A percentile compares a stretch with the other conserved stretches of the same genome.
Conservation (phyloP, 2,888 invertebrate species). For the Epinotia brunnichana region DNA sequence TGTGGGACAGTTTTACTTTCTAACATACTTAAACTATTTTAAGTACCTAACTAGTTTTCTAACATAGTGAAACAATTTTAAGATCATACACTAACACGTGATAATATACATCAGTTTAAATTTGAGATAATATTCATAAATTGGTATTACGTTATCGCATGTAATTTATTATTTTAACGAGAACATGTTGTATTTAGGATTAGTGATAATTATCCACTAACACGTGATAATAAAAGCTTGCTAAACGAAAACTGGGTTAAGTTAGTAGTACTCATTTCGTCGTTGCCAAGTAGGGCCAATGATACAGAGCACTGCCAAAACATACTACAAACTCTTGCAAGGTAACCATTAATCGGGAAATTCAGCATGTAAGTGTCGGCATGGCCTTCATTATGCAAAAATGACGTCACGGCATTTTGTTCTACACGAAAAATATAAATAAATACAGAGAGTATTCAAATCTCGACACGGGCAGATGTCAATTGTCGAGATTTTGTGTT, state of each 20-base stretch:
- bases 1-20: neutral
- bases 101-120: slow-evolving; percentile 11
- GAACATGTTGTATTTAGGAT: slow-evolving; percentile 39
- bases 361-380: slow-evolving; percentile 34
- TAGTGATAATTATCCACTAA: slow-evolving; percentile 35
- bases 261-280: slow-evolving; percentile 44
- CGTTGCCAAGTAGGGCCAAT: slow-evolving; percentile 51
- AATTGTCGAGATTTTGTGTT: slow-evolving; percentile 41
- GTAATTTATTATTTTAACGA: slow-evolving; percentile 44
- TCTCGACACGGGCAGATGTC: slow-evolving; percentile 29
- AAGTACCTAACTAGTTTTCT: neutral
- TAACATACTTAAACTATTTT: neutral
- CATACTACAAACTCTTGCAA: slow-evolving; percentile 47
- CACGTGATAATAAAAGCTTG: slow-evolving; percentile 40
- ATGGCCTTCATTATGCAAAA: slow-evolving; percentile 41
- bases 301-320: slow-evolving; percentile 51
- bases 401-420: slow-evolving; percentile 39
- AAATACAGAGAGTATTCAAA: slow-evolving; percentile 40
- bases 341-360: slow-evolving; percentile 46
- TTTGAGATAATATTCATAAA: slow-evolving; percentile 45
- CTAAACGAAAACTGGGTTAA: slow-evolving; percentile 48
- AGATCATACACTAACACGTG: too few species aligned
- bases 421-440: slow-evolving; percentile 38
- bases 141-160: slow-evolving; percentile 62
- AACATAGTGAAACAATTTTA: slow-evolving; percentile 3